phyloP scores from a whole-genome alignment of 2,797 vertebrate genomes.

The Clarias pachynema region DNA sequence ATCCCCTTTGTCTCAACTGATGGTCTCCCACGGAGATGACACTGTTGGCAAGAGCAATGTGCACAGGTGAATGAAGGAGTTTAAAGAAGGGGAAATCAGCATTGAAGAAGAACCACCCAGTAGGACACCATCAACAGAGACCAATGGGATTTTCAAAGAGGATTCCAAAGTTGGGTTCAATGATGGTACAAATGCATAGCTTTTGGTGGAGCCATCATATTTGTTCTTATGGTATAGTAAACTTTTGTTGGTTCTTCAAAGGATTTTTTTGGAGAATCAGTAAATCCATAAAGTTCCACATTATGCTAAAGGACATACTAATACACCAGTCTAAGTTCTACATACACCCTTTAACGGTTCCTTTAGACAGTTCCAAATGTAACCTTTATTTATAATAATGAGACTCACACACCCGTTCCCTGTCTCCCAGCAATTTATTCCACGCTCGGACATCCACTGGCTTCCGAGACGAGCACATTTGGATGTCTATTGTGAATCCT shows the following conservation, averaged over 20 bases:
- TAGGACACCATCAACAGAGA: too few relatives aligned
- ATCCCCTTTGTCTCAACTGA: too few relatives aligned
- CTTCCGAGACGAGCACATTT: slow-evolving; percentile 84
- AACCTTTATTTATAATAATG: not conserved
- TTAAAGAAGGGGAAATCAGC: too few relatives aligned
- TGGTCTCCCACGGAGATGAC: too few relatives aligned
- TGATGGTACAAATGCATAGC: not conserved
- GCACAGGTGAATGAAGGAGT: too few relatives aligned
- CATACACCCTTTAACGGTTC: not conserved
- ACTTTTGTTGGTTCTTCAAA: not conserved
- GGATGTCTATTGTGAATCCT: slow-evolving; percentile 81
- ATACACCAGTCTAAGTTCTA: too few relatives aligned
- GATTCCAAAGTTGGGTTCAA: not conserved
- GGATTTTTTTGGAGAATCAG: not conserved
- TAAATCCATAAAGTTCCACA: not conserved
- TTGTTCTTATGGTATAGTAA: not conserved
- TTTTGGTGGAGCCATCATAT: not conserved
- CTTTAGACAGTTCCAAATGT: not conserved
- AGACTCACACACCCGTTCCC: not conserved
- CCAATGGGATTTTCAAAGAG: too few relatives aligned
- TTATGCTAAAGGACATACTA: not conserved
- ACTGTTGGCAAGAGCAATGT: too few relatives aligned
- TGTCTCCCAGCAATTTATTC: slow-evolving; percentile 76
- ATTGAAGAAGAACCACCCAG: too few relatives aligned
- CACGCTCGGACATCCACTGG: slow-evolving; percentile 77